Conservation (phyloP, 1,140 invertebrate species). For the Agraylea sexmaculata region DNA sequence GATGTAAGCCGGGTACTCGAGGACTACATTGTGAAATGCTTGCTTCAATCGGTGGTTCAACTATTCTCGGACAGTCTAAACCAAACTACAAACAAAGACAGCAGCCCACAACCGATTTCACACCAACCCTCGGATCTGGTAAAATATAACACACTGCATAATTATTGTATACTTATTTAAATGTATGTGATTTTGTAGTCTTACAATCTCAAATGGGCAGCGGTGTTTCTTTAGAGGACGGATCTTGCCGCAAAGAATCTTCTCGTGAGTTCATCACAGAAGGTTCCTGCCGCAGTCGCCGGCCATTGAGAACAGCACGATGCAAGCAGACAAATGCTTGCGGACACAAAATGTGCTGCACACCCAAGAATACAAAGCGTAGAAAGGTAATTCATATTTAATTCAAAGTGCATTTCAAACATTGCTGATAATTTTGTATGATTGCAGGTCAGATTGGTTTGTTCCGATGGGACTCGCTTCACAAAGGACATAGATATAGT, state of each 20-base stretch:
- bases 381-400: conserved; percentile 58
- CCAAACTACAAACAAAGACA: conserved; percentile 15
- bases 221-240: background rate
- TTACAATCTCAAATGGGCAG: background rate
- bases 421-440: conserved; percentile 1
- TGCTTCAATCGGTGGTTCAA: conserved; percentile 27
- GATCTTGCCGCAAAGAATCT: conserved; percentile 73
- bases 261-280: conserved; percentile 82
- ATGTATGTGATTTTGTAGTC: background rate
- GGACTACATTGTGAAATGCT: conserved; percentile 83
- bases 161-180: conserved; percentile 6
- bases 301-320: conserved; percentile 79
- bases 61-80: conserved; percentile 16
- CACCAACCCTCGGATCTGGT: background rate
- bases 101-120: conserved; percentile 4
- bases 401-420: background rate
- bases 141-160: background rate
- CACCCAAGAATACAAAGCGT: conserved; percentile 78
- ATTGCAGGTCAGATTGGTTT: conserved; percentile 73
- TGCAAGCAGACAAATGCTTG: conserved; percentile 62
- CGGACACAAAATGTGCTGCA: conserved; percentile 59
- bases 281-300: conserved; percentile 75
- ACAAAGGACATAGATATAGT: conserved; percentile 94
- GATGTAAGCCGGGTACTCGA: conserved; percentile 76
- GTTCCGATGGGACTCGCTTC: conserved; percentile 82